phyloP scores from a whole-genome alignment of 1,140 invertebrate species.

The Alviniconcha marisindica region DNA sequence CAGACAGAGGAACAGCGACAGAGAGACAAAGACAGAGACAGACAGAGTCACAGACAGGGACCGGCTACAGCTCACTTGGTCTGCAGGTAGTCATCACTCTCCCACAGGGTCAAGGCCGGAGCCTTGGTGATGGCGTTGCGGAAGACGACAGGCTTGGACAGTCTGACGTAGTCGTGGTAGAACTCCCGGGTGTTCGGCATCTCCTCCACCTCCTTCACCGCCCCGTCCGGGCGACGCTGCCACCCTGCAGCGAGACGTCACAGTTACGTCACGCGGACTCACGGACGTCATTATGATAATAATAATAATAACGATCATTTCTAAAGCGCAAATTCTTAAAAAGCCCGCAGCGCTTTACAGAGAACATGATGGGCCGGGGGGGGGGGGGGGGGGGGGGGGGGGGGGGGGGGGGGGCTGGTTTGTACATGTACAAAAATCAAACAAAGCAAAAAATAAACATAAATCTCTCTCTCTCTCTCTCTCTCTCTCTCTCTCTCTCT shows the following conservation, averaged over 20 bases:
- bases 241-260: constrained; percentile 44
- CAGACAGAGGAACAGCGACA: background rate
- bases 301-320: background rate
- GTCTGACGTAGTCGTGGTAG: constrained; percentile 63
- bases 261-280: background rate
- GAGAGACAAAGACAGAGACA: background rate
- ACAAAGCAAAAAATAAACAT: too few relatives aligned
- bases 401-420: too few relatives aligned
- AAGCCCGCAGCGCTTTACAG: too few relatives aligned
- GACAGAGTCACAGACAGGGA: background rate
- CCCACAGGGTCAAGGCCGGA: constrained; percentile 58
- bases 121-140: constrained; percentile 55
- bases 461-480: too few relatives aligned
- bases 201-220: constrained; percentile 48
- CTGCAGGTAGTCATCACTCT: constrained; percentile 64
- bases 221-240: constrained; percentile 57
- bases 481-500: too few relatives aligned
- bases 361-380: too few relatives aligned
- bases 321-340: too few relatives aligned
- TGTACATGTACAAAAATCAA: too few relatives aligned
- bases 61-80: constrained; percentile 68
- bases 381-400: too few relatives aligned
- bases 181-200: constrained; percentile 61
- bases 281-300: background rate
- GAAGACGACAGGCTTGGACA: constrained; percentile 62